Evolutionary conservation across 2,888 invertebrate genomes (phyloP), one percentile per base, ranked within the genome.

Genomic region (Buathra laborator): DNA sequence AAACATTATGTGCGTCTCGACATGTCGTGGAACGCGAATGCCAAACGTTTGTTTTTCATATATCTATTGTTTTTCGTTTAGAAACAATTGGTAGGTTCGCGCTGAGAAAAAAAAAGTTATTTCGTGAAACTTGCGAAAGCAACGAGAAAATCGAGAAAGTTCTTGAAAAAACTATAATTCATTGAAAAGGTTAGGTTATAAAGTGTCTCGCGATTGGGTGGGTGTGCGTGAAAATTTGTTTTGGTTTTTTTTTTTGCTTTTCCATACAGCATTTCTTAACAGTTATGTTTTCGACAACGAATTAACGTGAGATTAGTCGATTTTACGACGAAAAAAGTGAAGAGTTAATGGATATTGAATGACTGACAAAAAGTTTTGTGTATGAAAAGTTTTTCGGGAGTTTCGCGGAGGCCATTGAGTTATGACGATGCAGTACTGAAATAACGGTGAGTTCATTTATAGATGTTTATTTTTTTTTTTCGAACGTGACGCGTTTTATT

Each of bases 381-480:
- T 64, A 24, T n/a, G 48, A 67, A 78, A 75, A 75, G 68, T 77
- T 77, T 78, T 62, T 37, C 43, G 43, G 44, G 29, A 48, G 70
- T 66, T 29, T 71, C 79, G 76, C 51, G 43, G 29, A 6, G 16
- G 56, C 37, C 37, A 7, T 64, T 46, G 37, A 64, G 62, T 29
- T 62, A 29, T 32, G 68, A 84, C 79, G 71, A 37, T 43, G 64
- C 59, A 64, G 59, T 43, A 48, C 48, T 70, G 81, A 75, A 71
- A 16, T 14, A 81, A 37, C 78, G 84, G 84, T 85, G 84, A 81
- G 84, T 85, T 56, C 24, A 64, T 62, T 76, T 46, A 24, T 32
- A 29, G 19, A 74, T 53, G 16, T 44, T 75, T 12, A 51, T 29
- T 19, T 43, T 44, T 74, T 10, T 43, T 29, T n/a, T 24, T 19